These are phyloP conservation scores for Hypsopygia costalis DNA, from an alignment of 2,888 invertebrate species.

Conservation along the genomic window DNA sequence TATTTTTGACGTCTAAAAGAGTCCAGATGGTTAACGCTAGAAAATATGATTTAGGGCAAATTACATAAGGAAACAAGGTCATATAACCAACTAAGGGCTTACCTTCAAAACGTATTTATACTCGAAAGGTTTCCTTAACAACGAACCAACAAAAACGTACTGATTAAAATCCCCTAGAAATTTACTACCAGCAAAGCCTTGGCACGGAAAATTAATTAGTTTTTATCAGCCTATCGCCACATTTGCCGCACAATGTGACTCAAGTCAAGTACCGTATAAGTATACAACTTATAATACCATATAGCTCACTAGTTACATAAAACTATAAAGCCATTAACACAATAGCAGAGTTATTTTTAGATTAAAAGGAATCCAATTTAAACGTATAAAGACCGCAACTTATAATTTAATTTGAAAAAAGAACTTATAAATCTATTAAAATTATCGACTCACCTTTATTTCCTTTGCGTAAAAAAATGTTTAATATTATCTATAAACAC, in stretches of 20 bases:
- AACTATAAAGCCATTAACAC: slow-evolving; percentile 3
- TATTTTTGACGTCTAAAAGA: too few species aligned
- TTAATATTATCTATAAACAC: slow-evolving; percentile 23
- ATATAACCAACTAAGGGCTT: neutral
- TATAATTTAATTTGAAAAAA: slow-evolving; percentile 36
- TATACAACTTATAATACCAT: slow-evolving; percentile 16
- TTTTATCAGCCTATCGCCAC: slow-evolving; percentile 20
- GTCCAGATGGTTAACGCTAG: too few species aligned
- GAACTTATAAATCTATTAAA: slow-evolving; percentile 18
- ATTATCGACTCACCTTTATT: slow-evolving; percentile 21
- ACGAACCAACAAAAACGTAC: slow-evolving; percentile 10
- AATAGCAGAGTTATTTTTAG: slow-evolving; percentile 5
- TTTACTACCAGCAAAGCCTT: slow-evolving; percentile 15
- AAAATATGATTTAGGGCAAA: too few species aligned
- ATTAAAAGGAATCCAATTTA: slow-evolving; percentile 34
- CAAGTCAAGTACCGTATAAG: slow-evolving; percentile 20
- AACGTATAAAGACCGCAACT: slow-evolving; percentile 6
- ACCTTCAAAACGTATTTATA: slow-evolving; percentile 1
- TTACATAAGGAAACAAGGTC: neutral
- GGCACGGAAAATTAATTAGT: slow-evolving; percentile 20
- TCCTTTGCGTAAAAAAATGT: slow-evolving; percentile 16
- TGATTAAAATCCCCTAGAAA: slow-evolving; percentile 12
- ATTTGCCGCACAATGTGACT: slow-evolving; percentile 18
- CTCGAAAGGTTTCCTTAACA: slow-evolving; percentile 4
- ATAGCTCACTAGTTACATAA: slow-evolving; percentile 21